Evolutionary conservation across 2,888 invertebrate species (phyloP).

Genomic region (Conus canariensis): DNA sequence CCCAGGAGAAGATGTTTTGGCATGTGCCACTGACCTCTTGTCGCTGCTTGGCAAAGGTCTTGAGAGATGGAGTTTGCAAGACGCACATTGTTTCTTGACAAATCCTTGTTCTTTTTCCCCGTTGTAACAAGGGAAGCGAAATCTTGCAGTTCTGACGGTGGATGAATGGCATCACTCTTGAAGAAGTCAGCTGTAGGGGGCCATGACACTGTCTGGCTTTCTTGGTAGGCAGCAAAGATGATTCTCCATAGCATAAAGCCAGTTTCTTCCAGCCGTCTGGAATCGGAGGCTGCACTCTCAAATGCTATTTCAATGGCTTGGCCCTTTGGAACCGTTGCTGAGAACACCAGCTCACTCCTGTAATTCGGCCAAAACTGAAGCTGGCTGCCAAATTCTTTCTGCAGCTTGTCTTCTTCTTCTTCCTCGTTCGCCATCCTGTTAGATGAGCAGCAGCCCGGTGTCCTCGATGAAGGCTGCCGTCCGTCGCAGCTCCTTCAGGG

Average conservation of each 20-base stretch:
- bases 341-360: slow-evolving; percentile 46
- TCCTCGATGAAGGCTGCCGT: too few relatives aligned
- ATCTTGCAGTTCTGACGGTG: background rate
- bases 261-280: slow-evolving; percentile 42
- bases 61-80: slow-evolving; percentile 37
- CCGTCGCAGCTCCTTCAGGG: too few relatives aligned
- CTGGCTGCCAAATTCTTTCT: slow-evolving; percentile 39
- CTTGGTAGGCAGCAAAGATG: background rate
- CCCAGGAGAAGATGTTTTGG: slow-evolving; percentile 47
- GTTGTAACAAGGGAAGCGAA: background rate
- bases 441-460: too few relatives aligned
- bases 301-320: slow-evolving; percentile 51
- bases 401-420: too few relatives aligned
- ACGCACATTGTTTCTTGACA: slow-evolving; percentile 22
- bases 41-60: slow-evolving; percentile 48
- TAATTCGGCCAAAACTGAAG: slow-evolving; percentile 48
- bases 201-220: background rate
- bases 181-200: slow-evolving; percentile 10
- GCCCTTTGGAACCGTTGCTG: slow-evolving; percentile 40
- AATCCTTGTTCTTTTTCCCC: slow-evolving; percentile 16
- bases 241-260: slow-evolving; percentile 38
- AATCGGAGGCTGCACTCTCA: slow-evolving; percentile 50
- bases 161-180: background rate
- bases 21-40: slow-evolving; percentile 50
- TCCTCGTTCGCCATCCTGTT: too few relatives aligned